A percentile compares a stretch with the other conserved stretches of the same genome.
Conservation (phyloP, 2,888 invertebrate species). For the Pogonocherus hispidulus region DNA sequence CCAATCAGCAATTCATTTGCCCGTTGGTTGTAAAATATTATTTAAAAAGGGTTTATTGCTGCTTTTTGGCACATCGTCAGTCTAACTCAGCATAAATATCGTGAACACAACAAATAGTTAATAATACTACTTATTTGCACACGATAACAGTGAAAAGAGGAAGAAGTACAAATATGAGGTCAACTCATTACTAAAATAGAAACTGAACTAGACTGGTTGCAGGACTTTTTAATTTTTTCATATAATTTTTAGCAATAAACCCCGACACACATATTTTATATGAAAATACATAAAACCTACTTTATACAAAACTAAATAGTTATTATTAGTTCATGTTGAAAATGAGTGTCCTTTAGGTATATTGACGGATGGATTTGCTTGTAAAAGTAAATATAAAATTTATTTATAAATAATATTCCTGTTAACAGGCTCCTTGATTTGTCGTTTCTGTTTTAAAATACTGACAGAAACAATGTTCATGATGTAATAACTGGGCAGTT, state of each 20-base stretch:
- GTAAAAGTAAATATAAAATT: too few species aligned
- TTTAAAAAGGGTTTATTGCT: constrained; percentile 12
- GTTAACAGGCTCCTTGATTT: too few species aligned
- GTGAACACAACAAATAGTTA: too few species aligned
- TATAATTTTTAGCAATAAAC: constrained; percentile 13
- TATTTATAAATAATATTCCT: too few species aligned
- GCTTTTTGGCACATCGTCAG: constrained; percentile 1
- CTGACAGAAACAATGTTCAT: too few species aligned
- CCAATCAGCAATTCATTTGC: constrained; percentile 12
- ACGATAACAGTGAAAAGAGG: too few species aligned
- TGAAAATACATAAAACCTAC: constrained; percentile 25
- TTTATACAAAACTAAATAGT: constrained; percentile 11
- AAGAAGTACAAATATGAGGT: too few species aligned
- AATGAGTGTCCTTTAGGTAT: background rate
- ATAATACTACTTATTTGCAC: too few species aligned
- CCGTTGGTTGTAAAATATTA: background rate
- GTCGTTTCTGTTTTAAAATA: too few species aligned
- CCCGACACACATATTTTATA: constrained; percentile 5
- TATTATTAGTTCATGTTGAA: background rate
- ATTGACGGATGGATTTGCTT: constrained; percentile 5
- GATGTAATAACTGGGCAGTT: too few species aligned
- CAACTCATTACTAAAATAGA: too few species aligned
- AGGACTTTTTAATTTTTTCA: background rate
- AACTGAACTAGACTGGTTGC: background rate
- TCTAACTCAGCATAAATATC: too few species aligned